phyloP scores from a whole-genome alignment of 2,113 vertebrate species.

The Fulmarus glacialis region DNA sequence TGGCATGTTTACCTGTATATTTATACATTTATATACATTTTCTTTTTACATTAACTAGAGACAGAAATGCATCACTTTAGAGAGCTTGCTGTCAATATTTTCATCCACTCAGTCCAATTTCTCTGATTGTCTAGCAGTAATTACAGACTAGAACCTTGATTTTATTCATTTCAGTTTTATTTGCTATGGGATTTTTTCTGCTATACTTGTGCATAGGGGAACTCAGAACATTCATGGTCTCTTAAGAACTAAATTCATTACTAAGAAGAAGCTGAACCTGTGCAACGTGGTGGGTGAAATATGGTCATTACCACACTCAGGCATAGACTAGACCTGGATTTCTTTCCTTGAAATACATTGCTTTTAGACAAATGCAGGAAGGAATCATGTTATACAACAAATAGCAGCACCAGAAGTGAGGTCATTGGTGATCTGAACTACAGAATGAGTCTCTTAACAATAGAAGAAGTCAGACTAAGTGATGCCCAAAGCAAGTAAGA shows the following conservation, averaged over 20 bases:
- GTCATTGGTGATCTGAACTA: neutral
- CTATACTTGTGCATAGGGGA: neutral
- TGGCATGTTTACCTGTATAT: neutral
- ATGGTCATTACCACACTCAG: neutral
- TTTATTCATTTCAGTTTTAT: neutral
- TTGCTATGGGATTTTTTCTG: neutral
- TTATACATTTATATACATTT: neutral
- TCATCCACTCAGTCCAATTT: neutral
- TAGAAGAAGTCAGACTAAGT: neutral
- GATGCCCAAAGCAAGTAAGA: neutral
- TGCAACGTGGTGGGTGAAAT: neutral
- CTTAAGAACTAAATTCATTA: neutral
- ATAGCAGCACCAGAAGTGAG: neutral
- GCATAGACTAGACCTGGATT: neutral
- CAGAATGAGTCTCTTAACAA: neutral
- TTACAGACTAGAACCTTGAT: neutral
- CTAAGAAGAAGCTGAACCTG: neutral
- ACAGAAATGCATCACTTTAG: neutral
- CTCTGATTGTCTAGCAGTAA: neutral
- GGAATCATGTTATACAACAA: neutral
- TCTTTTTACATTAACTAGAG: neutral
- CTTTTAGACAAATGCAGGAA: neutral
- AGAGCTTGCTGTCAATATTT: constrained; percentile 2
- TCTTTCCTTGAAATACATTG: neutral
- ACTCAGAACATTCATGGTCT: neutral